Evolutionary conservation across 2,113 vertebrate species (phyloP).

Genomic region (Rafetus swinhoei): DNA sequence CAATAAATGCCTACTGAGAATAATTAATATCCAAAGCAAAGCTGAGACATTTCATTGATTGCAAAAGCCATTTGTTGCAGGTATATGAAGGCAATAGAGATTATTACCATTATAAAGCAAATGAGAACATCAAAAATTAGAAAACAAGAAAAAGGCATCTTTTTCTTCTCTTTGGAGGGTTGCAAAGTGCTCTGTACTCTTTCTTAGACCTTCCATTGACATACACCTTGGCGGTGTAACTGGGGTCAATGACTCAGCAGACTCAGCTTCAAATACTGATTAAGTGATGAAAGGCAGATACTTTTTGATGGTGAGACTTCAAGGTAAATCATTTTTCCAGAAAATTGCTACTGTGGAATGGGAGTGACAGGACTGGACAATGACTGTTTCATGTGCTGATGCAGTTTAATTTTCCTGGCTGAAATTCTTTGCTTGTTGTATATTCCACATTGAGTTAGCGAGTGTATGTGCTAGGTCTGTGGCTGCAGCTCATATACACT

Average conservation of each 20-base stretch:
- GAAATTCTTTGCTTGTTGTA: conserved; percentile 38
- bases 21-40: conserved; percentile 67
- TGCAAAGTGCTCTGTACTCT: conserved; percentile 17
- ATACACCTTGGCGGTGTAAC: conserved; percentile 18
- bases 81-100: conserved; percentile 52
- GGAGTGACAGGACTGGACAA: conserved; percentile 44
- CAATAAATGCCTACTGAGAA: conserved; percentile 62
- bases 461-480: conserved; percentile 25
- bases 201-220: conserved; percentile 37
- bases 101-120: conserved; percentile 63
- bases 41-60: conserved; percentile 49
- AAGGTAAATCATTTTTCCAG: conserved; percentile 49
- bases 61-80: conserved; percentile 61
- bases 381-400: conserved; percentile 31
- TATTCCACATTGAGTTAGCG: conserved; percentile 45
- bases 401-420: conserved; percentile 20
- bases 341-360: conserved; percentile 35
- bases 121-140: conserved; percentile 51
- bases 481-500: conserved; percentile 18
- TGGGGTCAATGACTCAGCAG: conserved; percentile 59
- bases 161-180: conserved; percentile 11
- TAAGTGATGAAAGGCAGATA: conserved; percentile 58
- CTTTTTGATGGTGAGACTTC: conserved; percentile 18
- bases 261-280: conserved; percentile 63
- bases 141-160: conserved; percentile 35